Base-by-base conservation (phyloP, 2,113 vertebrate genomes). In the Eonycteris spelaea region DNA sequence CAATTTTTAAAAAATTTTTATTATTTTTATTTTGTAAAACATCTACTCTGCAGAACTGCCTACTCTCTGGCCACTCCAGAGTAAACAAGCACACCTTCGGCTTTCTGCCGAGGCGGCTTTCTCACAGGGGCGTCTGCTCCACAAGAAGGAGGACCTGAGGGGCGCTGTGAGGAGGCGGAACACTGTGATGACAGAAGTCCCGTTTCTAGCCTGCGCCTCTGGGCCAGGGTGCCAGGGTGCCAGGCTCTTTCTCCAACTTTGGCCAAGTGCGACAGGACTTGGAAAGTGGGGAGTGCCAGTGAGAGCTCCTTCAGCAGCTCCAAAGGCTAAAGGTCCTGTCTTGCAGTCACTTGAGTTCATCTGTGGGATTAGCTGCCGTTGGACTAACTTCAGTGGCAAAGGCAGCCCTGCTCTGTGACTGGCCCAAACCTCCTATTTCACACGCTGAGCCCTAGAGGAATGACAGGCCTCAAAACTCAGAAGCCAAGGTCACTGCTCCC, bases 341-440 rank as follows among this genome's bases (percentile, higher is more conserved):
- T 12, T 16, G 15, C 73, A 40, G 28, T 71, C 40, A 35, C 53
- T 5, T 7, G 61, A n/a, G 11, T 38, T 48, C 22, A 86, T 2
- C n/a, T 28, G 75, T 59, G 63, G 74, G 24, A 30, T 35, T 28
- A 48, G 38, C 75, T 2, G 40, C 16, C 45, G 35, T 30, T 21
- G 45, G 59, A 63, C 19, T 45, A 24, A 19, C 28, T 53, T 24
- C 78, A 30, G 12, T 2, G 12, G 43, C 53, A 70, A 59, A 86
- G 22, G 12, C 0, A 57, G 51, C 6, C 63, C 74, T 2, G 4
- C 38, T 33, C 53, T 12, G 1, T 0, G 3, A 22, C 63, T 45
- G 63, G 45, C 12, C 59, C 65, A 59, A 55, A 13, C n/a, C 65
- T 90, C 33, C 0, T 2, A 79, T 21, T 80, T 61, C 70, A 67